A percentile compares a stretch with the other conserved stretches of the same genome.
Conservation (phyloP, 64 coral and sea anemone genomes). For the Stylophora pistillata region DNA sequence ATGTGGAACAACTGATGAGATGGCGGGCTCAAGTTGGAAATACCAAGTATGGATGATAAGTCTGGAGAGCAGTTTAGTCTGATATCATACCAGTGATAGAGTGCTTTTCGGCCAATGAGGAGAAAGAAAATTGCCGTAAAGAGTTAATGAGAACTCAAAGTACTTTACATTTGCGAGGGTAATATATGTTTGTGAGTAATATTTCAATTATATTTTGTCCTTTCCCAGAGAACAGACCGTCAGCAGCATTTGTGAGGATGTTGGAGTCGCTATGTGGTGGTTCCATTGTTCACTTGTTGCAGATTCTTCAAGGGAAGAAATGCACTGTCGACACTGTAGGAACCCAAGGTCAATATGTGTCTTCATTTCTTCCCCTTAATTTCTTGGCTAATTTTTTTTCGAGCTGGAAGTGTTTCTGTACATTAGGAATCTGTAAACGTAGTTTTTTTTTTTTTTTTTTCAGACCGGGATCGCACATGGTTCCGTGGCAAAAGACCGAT, state of each 20-base stretch:
- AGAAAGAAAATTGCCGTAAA: too few relatives aligned
- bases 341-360: slow-evolving; percentile 63
- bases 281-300: slow-evolving; percentile 56
- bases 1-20: slow-evolving; percentile 77
- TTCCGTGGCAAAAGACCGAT: slow-evolving; percentile 68
- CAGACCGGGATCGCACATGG: slow-evolving; percentile 69
- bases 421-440: background rate
- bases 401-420: background rate
- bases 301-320: background rate
- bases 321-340: slow-evolving; percentile 51
- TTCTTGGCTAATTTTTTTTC: background rate
- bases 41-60: slow-evolving; percentile 17
- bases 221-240: slow-evolving; percentile 24
- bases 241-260: slow-evolving; percentile 33
- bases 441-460: background rate
- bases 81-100: too few relatives aligned
- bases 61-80: too few relatives aligned
- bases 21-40: slow-evolving; percentile 70
- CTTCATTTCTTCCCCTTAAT: background rate
- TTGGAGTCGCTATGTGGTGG: slow-evolving; percentile 37
- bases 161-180: too few relatives aligned
- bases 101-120: too few relatives aligned
- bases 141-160: too few relatives aligned
- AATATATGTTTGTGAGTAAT: background rate
- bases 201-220: background rate